Evolutionary conservation across 2,113 vertebrate species (phyloP).

Genomic region (Nibea albiflora): DNA sequence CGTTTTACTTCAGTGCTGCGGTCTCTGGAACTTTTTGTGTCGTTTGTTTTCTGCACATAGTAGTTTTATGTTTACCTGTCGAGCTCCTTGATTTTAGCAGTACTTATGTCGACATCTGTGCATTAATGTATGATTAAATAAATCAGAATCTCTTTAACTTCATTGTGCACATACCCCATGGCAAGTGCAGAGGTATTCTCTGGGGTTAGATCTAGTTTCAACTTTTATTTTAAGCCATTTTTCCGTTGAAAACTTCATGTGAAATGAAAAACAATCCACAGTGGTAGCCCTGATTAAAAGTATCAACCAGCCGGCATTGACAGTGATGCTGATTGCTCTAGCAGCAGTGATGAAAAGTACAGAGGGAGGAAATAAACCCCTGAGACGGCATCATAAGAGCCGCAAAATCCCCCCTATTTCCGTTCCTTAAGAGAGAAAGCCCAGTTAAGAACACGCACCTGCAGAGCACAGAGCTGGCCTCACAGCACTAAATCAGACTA

Average conservation of each 20-base stretch:
- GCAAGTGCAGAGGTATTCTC: no score
- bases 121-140: neutral
- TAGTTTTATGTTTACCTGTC: no score
- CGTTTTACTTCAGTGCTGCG: neutral
- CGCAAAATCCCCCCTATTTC: constrained; percentile 29
- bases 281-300: neutral
- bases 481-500: constrained; percentile 40
- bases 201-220: neutral
- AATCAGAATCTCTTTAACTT: neutral
- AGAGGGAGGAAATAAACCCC: constrained; percentile 5
- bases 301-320: neutral
- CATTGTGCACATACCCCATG: neutral
- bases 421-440: constrained; percentile 47
- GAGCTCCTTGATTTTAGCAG: no score
- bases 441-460: constrained; percentile 63
- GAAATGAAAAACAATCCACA: neutral
- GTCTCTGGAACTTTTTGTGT: no score
- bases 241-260: neutral
- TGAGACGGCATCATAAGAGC: constrained; percentile 32
- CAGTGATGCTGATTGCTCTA: constrained; percentile 17
- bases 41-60: no score
- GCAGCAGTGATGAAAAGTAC: constrained; percentile 6
- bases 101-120: no score
- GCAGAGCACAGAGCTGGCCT: constrained; percentile 46
- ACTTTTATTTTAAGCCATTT: neutral